Evolutionary conservation across 2,797 vertebrate genomes (phyloP).

Genomic region (Crax fasciolata): DNA sequence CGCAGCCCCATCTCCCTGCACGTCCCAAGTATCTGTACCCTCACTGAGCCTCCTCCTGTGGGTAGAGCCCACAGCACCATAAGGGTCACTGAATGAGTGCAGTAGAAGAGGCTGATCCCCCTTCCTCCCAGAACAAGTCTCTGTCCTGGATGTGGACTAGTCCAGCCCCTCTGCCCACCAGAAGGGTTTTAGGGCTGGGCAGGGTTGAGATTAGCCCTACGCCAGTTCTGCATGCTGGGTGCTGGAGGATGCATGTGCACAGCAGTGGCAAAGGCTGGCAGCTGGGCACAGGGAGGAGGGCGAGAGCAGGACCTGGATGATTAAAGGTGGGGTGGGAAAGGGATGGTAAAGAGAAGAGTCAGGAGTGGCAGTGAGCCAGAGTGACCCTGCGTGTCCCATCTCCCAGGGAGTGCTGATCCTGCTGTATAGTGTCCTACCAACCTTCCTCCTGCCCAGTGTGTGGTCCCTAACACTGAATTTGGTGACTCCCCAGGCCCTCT

Average conservation of each 20-base stretch:
- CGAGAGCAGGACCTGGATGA: not conserved
- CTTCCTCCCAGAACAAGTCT: not conserved
- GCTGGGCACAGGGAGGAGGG: not conserved
- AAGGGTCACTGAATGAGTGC: not conserved
- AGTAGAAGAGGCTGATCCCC: not conserved
- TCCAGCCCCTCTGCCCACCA: not conserved
- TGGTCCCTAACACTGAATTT: not conserved
- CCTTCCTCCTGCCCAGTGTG: not conserved
- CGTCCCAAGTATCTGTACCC: accelerated
- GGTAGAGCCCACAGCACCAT: not conserved
- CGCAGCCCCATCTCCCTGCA: not conserved
- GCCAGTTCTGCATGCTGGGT: not conserved
- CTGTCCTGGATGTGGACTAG: not conserved
- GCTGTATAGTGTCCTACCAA: accelerated
- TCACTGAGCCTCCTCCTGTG: not conserved
- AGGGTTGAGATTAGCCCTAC: not conserved
- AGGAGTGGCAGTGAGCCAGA: not conserved
- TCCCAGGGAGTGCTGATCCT: not conserved
- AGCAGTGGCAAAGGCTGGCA: accelerated
- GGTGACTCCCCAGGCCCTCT: conserved; percentile 49
- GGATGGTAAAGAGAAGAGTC: not conserved
- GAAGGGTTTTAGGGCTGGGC: not conserved
- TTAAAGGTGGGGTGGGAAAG: not conserved
- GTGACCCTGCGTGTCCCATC: accelerated
- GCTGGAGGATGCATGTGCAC: accelerated